Evolutionary conservation across 2,113 vertebrate genomes (phyloP).

Genomic region (Aspidoscelis tigris): DNA sequence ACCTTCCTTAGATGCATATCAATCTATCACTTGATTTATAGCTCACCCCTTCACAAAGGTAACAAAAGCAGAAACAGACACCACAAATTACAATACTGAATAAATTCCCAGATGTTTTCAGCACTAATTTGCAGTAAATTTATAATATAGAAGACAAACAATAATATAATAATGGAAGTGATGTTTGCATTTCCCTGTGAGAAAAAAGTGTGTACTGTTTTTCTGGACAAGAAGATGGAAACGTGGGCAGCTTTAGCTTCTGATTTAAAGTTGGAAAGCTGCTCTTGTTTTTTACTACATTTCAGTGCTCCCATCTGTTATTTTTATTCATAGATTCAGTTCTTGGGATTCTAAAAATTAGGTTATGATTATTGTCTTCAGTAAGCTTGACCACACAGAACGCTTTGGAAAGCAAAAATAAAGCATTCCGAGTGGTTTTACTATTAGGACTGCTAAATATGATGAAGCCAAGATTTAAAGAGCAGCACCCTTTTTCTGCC

Average conservation of each 20-base stretch:
- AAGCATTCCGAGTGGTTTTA: slow-evolving; percentile 1
- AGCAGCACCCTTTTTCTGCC: not conserved
- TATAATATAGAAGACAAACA: not conserved
- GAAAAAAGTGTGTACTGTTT: no score
- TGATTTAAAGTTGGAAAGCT: not conserved
- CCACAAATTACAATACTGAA: not conserved
- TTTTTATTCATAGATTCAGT: not conserved
- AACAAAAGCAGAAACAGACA: not conserved
- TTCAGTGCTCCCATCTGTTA: not conserved
- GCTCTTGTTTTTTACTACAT: accelerated
- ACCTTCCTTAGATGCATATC: not conserved
- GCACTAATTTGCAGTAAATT: not conserved
- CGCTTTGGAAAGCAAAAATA: slow-evolving; percentile 11
- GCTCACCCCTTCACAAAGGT: not conserved
- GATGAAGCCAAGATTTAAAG: slow-evolving; percentile 1
- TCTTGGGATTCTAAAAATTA: slow-evolving; percentile 8
- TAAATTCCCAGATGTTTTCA: not conserved
- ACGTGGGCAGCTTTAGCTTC: slow-evolving; percentile 2
- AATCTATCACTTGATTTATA: not conserved
- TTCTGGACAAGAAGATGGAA: not conserved
- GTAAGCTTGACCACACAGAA: not conserved
- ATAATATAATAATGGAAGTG: not conserved
- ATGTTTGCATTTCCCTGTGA: not conserved
- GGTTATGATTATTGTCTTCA: not conserved
- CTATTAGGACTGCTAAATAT: slow-evolving; percentile 8